Conservation (phyloP, 2,113 vertebrate genomes). For the Abramis brama region DNA sequence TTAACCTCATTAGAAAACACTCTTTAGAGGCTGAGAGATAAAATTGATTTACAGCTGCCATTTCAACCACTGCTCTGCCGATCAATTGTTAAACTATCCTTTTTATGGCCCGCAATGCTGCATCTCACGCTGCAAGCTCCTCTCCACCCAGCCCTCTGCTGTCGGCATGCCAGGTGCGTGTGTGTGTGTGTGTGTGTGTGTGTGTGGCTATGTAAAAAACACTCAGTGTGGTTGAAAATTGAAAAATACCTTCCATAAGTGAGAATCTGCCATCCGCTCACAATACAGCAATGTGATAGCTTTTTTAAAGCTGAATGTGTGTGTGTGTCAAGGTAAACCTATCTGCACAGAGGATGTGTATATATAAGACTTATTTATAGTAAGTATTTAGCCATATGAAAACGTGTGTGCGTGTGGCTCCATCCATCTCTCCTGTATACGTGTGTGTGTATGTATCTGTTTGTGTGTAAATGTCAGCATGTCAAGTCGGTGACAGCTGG, state of each 20-base stretch:
- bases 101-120: slow-evolving; percentile 76
- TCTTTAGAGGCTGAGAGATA: slow-evolving; percentile 84
- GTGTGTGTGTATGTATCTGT: slow-evolving; percentile 41
- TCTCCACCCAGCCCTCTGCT: slow-evolving; percentile 54
- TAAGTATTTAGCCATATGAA: slow-evolving; percentile 34
- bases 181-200: slow-evolving; percentile 6
- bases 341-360: not conserved
- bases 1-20: slow-evolving; percentile 88
- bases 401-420: slow-evolving; percentile 51
- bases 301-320: slow-evolving; percentile 54
- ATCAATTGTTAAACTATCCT: slow-evolving; percentile 85
- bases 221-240: slow-evolving; percentile 63
- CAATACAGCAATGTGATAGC: slow-evolving; percentile 65
- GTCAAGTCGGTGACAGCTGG: slow-evolving; percentile 72
- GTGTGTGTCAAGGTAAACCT: slow-evolving; percentile 53
- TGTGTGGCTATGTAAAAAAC: slow-evolving; percentile 31
- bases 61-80: slow-evolving; percentile 80
- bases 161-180: slow-evolving; percentile 68
- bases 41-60: slow-evolving; percentile 87
- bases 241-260: slow-evolving; percentile 60
- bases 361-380: slow-evolving; percentile 27
- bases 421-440: slow-evolving; percentile 35
- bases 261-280: slow-evolving; percentile 62
- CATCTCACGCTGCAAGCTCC: slow-evolving; percentile 60
- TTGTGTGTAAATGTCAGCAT: slow-evolving; percentile 65